Evolutionary conservation across 2,888 invertebrate genomes (phyloP), one percentile per base, ranked within the genome.

Genomic region (Gymnoscelis rufifasciata): DNA sequence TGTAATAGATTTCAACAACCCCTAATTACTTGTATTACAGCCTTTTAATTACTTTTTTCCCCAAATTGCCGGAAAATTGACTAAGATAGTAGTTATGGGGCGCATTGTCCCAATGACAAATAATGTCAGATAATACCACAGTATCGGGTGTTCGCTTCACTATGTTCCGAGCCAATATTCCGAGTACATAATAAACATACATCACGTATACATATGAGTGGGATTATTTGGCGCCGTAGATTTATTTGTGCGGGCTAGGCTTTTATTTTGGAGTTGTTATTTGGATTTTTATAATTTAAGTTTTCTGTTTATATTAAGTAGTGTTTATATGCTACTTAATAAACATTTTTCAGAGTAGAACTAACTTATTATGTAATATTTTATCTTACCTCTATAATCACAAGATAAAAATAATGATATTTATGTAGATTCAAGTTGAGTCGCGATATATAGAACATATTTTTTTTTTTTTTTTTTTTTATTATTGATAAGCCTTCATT

Each of bases 71-170:
- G 71, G 71, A 75, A 82, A 83, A 86, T 82, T 78, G 78, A 72
- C 76, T 76, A 74, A 78, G 78, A 79, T 83, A 84, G 37, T 35
- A 35, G 35, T 75, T 71, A 69, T 71, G 69, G 71, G 62, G 64
- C 62, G 64, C 79, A 84, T 87, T 87, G 80, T 77, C 67, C 60
- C 74, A 71, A 74, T 86, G 87, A 88, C 87, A 86, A 87, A 88
- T 87, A 84, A 87, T 83, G 75, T 76, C 71, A 79, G 87, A 88
- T 88, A 88, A 86, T 87, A 79, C 82, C 81, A 78, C 80, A 78
- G 70, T 87, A 86, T 87, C 87, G 82, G 78, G 78, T 87, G 83
- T 83, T 78, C 58, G 70, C 68, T 87, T 86, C 84, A 79, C 83
- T 83, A 68, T 72, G 81, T 77, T 74, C 71, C 81, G 78, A 80